Evolutionary conservation across 2,113 vertebrate genomes (phyloP), one percentile per base, ranked within the genome.

Genomic region (Antigone vipio): DNA sequence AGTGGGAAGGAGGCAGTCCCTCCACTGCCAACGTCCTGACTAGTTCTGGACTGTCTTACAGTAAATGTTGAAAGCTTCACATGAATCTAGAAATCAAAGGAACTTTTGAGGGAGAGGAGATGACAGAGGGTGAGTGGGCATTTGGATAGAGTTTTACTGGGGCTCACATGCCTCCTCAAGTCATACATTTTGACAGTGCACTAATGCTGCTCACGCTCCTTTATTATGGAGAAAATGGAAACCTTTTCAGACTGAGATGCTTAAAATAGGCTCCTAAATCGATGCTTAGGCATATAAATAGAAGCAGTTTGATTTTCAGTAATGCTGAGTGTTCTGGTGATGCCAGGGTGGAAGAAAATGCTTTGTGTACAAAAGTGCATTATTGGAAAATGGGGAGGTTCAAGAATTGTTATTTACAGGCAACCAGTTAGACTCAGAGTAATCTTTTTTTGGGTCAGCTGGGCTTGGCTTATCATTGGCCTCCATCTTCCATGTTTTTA

Each of bases 221-320:
- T 88, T 76, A 55, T 74, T 77, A 45, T 30, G 26, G 45, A 88
- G 67, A 69, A 94, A 94, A 93, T 64, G 8, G 82, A 92, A 93
- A 88, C 34, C 47, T 88, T 82, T 89, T 93, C 89, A 88, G 92
- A 80, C 42, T 47, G 63, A 90, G 50, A 38, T 90, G 72, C 82
- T 92, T 90, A 96, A 95, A 92, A 92, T 91, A 96, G 75, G 52
- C 21, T 86, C 47, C 27, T 84, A 83, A 96, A 69, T 88, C 17
- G 0, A 92, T 88, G 82, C 40, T 85, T 94, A 73, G 67, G 42
- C 49, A 44, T 88, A 91, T 93, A 95, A 96, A 95, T 92, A 94
- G 89, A 93, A 80, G 18, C 55, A 80, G 59, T 77, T 94, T 87
- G 24, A 85, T 96, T 93, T 92, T 93, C 79, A 92, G 85, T 68